A percentile compares a stretch with the other conserved stretches of the same genome.
Evolutionary conservation across 2,797 vertebrate genomes (phyloP).

Genomic region (Sphaeramia orbicularis): DNA sequence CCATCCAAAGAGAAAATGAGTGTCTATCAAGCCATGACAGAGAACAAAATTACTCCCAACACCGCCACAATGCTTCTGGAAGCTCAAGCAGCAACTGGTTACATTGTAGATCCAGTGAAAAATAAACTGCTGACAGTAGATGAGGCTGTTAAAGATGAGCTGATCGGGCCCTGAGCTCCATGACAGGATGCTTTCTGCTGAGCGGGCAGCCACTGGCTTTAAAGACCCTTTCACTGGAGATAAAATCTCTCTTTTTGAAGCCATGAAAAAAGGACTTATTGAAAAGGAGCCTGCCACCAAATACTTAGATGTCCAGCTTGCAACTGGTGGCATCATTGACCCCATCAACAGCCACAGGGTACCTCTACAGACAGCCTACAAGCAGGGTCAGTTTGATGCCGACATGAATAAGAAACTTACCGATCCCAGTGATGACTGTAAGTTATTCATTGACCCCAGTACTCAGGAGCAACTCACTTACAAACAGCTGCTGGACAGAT

Average conservation of each 20-base stretch:
- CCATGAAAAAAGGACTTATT: conserved; percentile 88
- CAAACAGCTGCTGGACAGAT: conserved; percentile 82
- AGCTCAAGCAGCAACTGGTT: conserved; percentile 90
- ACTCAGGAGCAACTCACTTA: conserved; percentile 85
- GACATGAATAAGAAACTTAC: conserved; percentile 85
- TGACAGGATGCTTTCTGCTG: conserved; percentile 85
- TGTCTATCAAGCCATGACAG: conserved; percentile 92
- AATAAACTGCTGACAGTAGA: conserved; percentile 87
- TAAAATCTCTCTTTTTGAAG: conserved; percentile 86
- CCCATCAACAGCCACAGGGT: conserved; percentile 86
- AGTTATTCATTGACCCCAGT: conserved; percentile 86
- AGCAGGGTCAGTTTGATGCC: conserved; percentile 86
- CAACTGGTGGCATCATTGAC: conserved; percentile 89
- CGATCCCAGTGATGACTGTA: conserved; percentile 81
- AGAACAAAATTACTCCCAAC: conserved; percentile 83
- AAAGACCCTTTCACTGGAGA: conserved; percentile 87
- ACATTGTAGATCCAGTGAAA: conserved; percentile 83
- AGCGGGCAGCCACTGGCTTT: conserved; percentile 87
- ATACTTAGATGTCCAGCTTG: conserved; percentile 87
- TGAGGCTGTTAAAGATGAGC: conserved; percentile 83
- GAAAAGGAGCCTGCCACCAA: conserved; percentile 84
- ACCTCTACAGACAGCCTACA: conserved; percentile 84
- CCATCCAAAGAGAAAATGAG: conserved; percentile 92
- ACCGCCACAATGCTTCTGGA: conserved; percentile 87
- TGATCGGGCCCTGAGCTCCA: conserved; percentile 89